Evolutionary conservation across 2,113 vertebrate genomes (phyloP), one percentile per base, ranked within the genome.

Genomic region (Gallinago paraguaiae): DNA sequence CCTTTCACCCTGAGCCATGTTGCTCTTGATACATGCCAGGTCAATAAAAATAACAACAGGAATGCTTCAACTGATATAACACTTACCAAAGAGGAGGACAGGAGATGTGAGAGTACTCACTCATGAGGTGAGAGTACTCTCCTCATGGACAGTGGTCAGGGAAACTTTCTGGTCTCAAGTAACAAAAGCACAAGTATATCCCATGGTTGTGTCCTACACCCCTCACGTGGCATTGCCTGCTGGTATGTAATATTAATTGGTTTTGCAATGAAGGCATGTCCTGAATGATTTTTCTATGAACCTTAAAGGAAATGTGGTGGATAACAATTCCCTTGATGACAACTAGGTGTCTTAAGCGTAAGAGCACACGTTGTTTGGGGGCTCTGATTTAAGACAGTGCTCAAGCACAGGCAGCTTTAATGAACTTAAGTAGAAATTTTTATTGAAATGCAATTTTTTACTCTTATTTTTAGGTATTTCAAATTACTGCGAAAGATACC

Each of bases 401-500:
- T 57, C 79, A 86, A 82, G 61, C 37, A 82, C 33, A 54, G 31
- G 11, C 37, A 82, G n/a, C 27, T 10, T 53, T 85, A 17, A 15
- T 86, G 51, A 88, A 54, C 50, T 81, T 41, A 59, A 71, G 37
- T 25, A 82, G 39, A 41, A 84, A 71, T 88, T 87, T 92, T 22
- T 90, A 37, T 94, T 94, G 57, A 78, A 91, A n/a, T 93, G 27
- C 60, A 45, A 37, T 45, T 50, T 92, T 87, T 69, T 35, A 28
- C 53, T 86, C 60, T 80, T 78, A 43, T 15, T 97, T 97, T 91
- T 98, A 99, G 99, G 99, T 88, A 92, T 99, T 86, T 92, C 98
- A 43, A 98, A 98, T 96, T 99, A 99, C 41, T 99, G 99, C 35
- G 97, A 98, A 80, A 98, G 98, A 50, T 99, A 99, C 43, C 95